Evolutionary conservation across 2,797 vertebrate genomes (phyloP), one percentile per base, ranked within the genome.

Genomic region (Lacerta viridis): DNA sequence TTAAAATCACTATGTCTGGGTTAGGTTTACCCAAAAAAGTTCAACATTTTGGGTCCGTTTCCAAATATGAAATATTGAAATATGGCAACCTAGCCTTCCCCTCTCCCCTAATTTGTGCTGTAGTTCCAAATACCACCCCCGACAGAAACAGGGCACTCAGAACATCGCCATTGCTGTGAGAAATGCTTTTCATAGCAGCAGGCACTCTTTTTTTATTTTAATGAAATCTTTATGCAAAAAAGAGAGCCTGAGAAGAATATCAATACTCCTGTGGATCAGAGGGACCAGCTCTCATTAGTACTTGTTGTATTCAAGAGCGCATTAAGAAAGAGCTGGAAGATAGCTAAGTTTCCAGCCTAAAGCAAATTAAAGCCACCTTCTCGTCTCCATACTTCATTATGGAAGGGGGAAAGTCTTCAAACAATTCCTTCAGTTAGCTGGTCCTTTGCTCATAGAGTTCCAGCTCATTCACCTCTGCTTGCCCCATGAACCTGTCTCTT

Each of bases 101-200:
- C 50, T 15, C 3, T 55, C 50, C 13, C 50, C 50, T 55, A 36
- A 2, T 9, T 7, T 33, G 6, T 46, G 15, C 18, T n/a, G 68
- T 18, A 43, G 68, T 50, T 64, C 69, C 55, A 46, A 5, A 43
- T 75, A 41, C n/a, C 39, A 75, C 55, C 55, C 27, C 18, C 46
- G 20, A 50, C 79, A 87, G 79, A 75, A 87, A 82, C 79, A 82
- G 79, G 86, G 36, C 86, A 61, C 50, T 79, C 33, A 59, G 85
- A 87, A 80, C 23, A 9, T 80, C 18, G 4, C 18, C 13, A 29
- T 55, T 33, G 29, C 55, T 64, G n/a, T 55, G 10, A 82, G 59
- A 82, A 66, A 76, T 46, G 80, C 79, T 81, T 66, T 66, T 59
- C 72, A 64, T 71, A 75, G 55, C 39, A 74, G 4, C 29, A 18